Evolutionary conservation across 2,113 vertebrate genomes (phyloP).

Genomic region (Pseudorectes ferrugineus): DNA sequence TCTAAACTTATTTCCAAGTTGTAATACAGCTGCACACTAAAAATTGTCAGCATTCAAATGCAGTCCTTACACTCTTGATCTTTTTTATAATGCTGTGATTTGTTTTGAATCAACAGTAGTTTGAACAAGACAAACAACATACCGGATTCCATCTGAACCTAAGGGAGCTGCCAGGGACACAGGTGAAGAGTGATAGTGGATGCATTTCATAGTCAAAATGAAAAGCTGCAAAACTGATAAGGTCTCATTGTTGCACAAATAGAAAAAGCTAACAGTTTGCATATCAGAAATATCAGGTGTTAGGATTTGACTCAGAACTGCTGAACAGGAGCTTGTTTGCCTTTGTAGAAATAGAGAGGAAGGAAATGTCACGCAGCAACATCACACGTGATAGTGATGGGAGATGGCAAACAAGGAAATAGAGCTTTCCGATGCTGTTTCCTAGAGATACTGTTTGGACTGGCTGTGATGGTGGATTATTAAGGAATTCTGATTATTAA

Average conservation of each 20-base stretch:
- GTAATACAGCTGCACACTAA: background rate
- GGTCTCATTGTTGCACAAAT: conserved; percentile 47
- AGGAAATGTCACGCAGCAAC: conserved; percentile 71
- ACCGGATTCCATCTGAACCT: conserved; percentile 6
- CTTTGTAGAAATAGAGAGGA: conserved; percentile 65
- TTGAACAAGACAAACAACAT: conserved; percentile 57
- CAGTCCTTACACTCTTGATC: background rate
- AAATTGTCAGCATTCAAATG: background rate
- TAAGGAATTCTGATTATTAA: background rate
- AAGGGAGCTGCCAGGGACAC: conserved; percentile 49
- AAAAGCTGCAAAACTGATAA: conserved; percentile 16
- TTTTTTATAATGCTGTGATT: conserved; percentile 52
- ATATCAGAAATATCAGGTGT: conserved; percentile 56
- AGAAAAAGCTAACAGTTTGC: conserved; percentile 50
- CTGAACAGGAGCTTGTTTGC: conserved; percentile 58
- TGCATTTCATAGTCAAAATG: conserved; percentile 34
- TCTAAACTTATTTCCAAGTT: background rate
- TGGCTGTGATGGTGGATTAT: background rate
- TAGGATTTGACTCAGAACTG: conserved; percentile 53
- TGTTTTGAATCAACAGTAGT: conserved; percentile 54
- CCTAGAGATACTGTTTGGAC: conserved; percentile 63
- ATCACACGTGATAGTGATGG: conserved; percentile 20
- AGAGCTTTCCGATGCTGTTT: conserved; percentile 69
- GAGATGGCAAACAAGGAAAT: conserved; percentile 54
- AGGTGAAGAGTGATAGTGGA: conserved; percentile 52